Evolutionary conservation across 2,797 vertebrate species (phyloP), one percentile per base, ranked within the genome.

Genomic region (Allochrocebus solatus): DNA sequence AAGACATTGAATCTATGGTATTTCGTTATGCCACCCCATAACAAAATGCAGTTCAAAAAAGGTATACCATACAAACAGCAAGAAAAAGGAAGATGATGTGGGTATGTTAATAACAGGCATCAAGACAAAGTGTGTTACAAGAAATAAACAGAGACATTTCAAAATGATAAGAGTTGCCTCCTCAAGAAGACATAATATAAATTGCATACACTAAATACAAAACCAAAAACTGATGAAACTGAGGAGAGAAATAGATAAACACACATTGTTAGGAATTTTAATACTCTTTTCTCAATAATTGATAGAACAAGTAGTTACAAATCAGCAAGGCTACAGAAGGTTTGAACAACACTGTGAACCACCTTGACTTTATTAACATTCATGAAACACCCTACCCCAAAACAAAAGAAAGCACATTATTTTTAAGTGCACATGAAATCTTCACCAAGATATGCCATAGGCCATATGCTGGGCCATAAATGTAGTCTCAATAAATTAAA

Each of bases 401-500:
- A 79, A 83, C 46, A 90, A 46, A 78, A 86, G 26, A 82, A 74
- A 30, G 79, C 33, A 81, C 8, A 33, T 70, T 93, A 61, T 80
- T 94, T 92, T 96, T 92, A 95, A 95, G 48, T 75, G 36, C 17
- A n/a, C 41, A 55, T 85, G 50, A 97, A 91, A 89, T 43, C 74
- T 76, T 93, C 67, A 74, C 28, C 41, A 81, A 91, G 50, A n/a
- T 50, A 82, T 3, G 11, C 22, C 57, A 85, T 76, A 82, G 5
- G 11, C 22, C 57, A 85, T 81, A 59, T 9, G n/a, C 79, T 96
- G 61, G 28, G 3, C 17, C 50, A 57, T 84, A 84, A 75, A 89
- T 75, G 30, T 80, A 43, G 12, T 50, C 36, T 92, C 30, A 78
- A 67, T 82, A 78, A 95, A 94, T 55, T 74, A 64, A 50, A 87